Evolutionary conservation across 1,140 invertebrate genomes (phyloP).

Genomic region (Arctopsyche grandis): DNA sequence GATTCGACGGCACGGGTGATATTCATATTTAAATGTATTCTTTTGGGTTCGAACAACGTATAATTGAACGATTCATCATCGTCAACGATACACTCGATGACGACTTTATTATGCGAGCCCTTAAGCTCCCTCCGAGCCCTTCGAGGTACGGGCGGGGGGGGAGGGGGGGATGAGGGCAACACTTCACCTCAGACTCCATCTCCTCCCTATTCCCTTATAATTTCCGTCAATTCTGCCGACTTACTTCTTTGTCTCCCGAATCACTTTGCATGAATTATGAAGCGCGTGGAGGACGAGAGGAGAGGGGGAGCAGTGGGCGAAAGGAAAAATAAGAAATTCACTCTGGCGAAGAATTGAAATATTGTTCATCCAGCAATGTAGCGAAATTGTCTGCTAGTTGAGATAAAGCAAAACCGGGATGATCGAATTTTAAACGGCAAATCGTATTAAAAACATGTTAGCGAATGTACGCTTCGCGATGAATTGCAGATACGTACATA

Average conservation of each 20-base stretch:
- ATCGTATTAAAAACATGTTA: too few species aligned
- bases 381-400: slow-evolving; percentile 15
- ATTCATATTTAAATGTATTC: slow-evolving; percentile 33
- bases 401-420: slow-evolving; percentile 36
- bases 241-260: slow-evolving; percentile 41
- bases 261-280: slow-evolving; percentile 44
- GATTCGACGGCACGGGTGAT: too few species aligned
- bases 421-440: neutral
- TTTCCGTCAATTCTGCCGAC: slow-evolving; percentile 35
- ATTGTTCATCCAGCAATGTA: slow-evolving; percentile 34
- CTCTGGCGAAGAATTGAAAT: slow-evolving; percentile 37
- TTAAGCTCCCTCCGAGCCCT: neutral
- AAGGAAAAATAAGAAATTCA: slow-evolving; percentile 12
- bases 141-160: neutral
- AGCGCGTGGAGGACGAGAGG: neutral
- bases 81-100: slow-evolving; percentile 38
- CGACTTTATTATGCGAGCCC: slow-evolving; percentile 40
- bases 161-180: neutral
- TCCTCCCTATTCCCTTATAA: neutral
- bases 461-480: too few species aligned
- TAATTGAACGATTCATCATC: slow-evolving; percentile 44
- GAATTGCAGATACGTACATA: too few species aligned
- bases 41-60: slow-evolving; percentile 22
- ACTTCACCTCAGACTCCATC: neutral
- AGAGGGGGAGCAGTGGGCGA: neutral